These are phyloP conservation scores for Andrena marginata DNA, from an alignment of 2,888 invertebrate species.

Conservation along the genomic window DNA sequence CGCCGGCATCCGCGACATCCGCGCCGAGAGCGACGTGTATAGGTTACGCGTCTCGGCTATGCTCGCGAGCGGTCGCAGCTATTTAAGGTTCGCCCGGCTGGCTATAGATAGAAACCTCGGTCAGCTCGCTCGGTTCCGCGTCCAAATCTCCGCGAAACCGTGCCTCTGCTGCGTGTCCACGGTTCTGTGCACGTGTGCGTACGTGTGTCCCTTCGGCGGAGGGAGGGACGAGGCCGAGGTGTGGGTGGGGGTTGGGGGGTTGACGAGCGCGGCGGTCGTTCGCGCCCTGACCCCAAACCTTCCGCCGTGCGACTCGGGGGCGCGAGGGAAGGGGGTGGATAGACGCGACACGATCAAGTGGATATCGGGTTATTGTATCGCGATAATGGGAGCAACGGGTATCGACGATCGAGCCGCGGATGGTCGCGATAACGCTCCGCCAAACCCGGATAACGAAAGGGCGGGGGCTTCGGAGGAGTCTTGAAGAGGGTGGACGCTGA, in stretches of 20 bases:
- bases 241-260: neutral
- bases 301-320: too few relatives aligned
- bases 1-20: neutral
- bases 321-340: neutral
- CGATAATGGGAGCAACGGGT: conserved; percentile 28
- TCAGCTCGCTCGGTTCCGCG: conserved; percentile 76
- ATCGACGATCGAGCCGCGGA: conserved; percentile 23
- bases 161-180: neutral
- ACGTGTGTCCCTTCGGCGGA: neutral
- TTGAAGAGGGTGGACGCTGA: neutral
- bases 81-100: conserved; percentile 84
- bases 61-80: conserved; percentile 72
- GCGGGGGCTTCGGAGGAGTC: neutral
- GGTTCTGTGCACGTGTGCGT: neutral
- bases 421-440: conserved; percentile 21
- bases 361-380: conserved; percentile 40
- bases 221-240: neutral
- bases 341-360: conserved; percentile 30
- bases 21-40: conserved; percentile 13
- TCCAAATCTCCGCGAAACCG: conserved; percentile 43
- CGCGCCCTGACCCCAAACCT: neutral
- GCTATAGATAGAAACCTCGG: conserved; percentile 83
- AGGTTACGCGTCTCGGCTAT: conserved; percentile 60
- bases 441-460: neutral
- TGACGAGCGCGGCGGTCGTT: conserved; percentile 11